phyloP scores from a whole-genome alignment of 2,888 invertebrate species.

The Hemicrepidius hirtus region DNA sequence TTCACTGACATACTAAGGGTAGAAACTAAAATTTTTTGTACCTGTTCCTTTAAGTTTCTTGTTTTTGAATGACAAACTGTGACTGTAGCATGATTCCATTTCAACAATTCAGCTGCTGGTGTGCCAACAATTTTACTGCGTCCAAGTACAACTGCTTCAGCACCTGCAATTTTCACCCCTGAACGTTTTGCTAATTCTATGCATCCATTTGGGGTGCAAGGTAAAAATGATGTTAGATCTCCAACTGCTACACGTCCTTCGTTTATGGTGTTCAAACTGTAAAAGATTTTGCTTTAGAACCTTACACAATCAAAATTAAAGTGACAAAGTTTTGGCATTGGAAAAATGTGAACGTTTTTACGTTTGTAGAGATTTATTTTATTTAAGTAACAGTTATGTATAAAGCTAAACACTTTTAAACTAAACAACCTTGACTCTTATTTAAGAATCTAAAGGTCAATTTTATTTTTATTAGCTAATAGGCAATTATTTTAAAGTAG shows the following conservation, averaged over 20 bases:
- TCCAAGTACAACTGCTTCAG: conserved; percentile 94
- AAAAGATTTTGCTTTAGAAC: not conserved
- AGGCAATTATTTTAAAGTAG: no score
- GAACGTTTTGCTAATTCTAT: conserved; percentile 91
- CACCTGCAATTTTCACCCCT: conserved; percentile 86
- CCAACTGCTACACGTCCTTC: conserved; percentile 95
- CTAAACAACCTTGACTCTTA: not conserved
- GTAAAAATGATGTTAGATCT: conserved; percentile 91
- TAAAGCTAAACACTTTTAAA: not conserved
- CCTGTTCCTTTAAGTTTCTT: conserved; percentile 84
- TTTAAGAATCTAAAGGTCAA: not conserved
- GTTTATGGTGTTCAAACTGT: conserved; percentile 89
- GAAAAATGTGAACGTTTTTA: no score
- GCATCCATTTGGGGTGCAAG: conserved; percentile 98
- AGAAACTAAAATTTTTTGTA: no score
- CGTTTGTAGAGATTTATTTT: not conserved
- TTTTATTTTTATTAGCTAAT: not conserved
- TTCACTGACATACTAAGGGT: no score
- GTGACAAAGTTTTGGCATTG: no score
- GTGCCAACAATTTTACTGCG: conserved; percentile 98
- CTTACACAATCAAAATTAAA: no score
- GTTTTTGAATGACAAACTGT: conserved; percentile 98
- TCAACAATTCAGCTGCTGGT: conserved; percentile 93
- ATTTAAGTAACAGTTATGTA: no score
- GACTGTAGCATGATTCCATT: conserved; percentile 98